Conservation (phyloP, 2,797 vertebrate genomes). For the Rhinella marina region DNA sequence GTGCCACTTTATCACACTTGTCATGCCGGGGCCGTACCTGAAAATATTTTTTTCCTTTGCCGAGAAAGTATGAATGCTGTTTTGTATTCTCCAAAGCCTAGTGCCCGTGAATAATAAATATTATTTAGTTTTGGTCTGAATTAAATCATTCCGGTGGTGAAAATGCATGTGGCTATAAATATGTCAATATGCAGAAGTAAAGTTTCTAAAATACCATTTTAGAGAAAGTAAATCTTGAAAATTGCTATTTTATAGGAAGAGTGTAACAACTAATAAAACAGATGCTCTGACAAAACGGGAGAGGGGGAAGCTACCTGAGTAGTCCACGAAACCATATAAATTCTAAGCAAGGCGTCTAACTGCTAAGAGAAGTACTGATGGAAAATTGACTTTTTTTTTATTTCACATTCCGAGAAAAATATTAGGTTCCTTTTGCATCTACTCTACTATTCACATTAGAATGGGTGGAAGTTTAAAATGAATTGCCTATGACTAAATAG, state of each 20-base stretch:
- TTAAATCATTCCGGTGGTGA: conserved; percentile 48
- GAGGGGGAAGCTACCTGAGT: conserved; percentile 1
- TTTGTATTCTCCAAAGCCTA: conserved; percentile 32
- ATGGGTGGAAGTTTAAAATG: conserved; percentile 19
- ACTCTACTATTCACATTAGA: conserved; percentile 1
- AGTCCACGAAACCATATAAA: conserved; percentile 37
- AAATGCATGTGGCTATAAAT: conserved; percentile 47
- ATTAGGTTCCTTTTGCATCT: conserved; percentile 31
- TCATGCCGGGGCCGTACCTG: conserved; percentile 7
- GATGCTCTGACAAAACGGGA: neutral
- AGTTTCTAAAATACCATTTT: conserved; percentile 36
- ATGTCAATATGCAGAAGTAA: conserved; percentile 51
- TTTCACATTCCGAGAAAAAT: conserved; percentile 32
- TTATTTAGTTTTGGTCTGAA: conserved; percentile 48
- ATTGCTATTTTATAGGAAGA: conserved; percentile 47
- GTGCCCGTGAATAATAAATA: conserved; percentile 51
- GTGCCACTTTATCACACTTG: conserved; percentile 41
- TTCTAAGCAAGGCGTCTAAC: conserved; percentile 6
- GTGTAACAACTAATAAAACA: conserved; percentile 45
- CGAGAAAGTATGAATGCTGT: conserved; percentile 2
- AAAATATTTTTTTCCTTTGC: conserved; percentile 13
- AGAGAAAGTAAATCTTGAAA: conserved; percentile 43
- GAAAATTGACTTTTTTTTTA: conserved; percentile 35
- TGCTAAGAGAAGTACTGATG: neutral
- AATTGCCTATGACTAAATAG: conserved; percentile 42